phyloP scores from a whole-genome alignment of 2,797 vertebrate species.

The Trematomus bernacchii region DNA sequence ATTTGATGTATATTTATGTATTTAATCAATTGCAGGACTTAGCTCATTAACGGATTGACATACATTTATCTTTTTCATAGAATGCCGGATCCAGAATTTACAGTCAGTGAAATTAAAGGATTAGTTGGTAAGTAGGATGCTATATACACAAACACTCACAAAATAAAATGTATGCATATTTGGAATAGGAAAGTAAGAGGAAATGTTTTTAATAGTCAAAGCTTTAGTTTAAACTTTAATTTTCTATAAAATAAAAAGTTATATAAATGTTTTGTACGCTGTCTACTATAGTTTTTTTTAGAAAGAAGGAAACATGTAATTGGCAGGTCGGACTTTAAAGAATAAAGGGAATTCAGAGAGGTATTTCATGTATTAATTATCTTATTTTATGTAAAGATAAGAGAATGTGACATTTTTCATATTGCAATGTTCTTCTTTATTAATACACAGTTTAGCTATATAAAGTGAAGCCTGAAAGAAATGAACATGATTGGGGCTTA shows the following conservation, averaged over 20 bases:
- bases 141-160: neutral
- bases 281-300: too few species aligned
- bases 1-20: neutral
- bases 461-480: neutral
- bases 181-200: too few species aligned
- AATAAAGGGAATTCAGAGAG: too few species aligned
- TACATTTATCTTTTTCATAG: slow-evolving; percentile 74
- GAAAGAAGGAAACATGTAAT: too few species aligned
- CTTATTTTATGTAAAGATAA: too few species aligned
- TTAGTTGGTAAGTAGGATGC: slow-evolving; percentile 93
- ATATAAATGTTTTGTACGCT: too few species aligned
- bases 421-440: neutral
- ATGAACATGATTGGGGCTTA: neutral
- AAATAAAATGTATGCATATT: neutral
- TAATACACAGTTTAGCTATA: neutral
- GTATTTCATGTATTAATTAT: neutral
- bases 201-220: too few species aligned
- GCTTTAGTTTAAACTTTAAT: too few species aligned
- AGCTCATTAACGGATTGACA: slow-evolving; percentile 14
- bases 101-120: slow-evolving; percentile 95
- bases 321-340: too few species aligned
- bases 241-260: too few species aligned
- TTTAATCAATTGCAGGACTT: neutral
- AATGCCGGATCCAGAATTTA: slow-evolving; percentile 96
- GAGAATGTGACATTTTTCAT: neutral